Percentiles rank a stretch among this genome's conserved stretches.
These are phyloP conservation scores for Erethizon dorsatum DNA, from an alignment of 2,797 vertebrate species.

Conservation along the genomic window DNA sequence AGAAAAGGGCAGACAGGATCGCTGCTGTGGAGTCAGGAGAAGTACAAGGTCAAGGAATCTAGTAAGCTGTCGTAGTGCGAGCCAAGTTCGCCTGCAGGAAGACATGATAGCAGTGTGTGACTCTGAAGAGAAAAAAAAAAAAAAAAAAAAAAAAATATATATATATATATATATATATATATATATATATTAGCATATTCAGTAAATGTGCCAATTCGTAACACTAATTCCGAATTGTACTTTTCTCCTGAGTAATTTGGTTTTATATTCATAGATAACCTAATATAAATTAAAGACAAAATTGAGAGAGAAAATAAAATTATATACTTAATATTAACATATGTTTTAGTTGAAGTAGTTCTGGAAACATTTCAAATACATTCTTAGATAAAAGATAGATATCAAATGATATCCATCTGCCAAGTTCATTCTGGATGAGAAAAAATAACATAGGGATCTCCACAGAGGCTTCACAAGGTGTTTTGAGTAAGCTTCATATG, in stretches of 20 bases:
- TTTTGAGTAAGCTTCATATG: not conserved
- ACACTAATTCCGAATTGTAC: not conserved
- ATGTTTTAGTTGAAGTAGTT: not conserved
- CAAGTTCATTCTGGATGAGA: not conserved
- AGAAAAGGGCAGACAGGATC: not conserved
- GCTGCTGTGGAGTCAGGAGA: too few species aligned
- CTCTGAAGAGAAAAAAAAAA: not conserved
- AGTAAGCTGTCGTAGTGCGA: not conserved
- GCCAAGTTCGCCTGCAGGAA: not conserved
- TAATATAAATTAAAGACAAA: not conserved
- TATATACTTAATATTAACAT: not conserved
- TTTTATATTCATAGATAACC: not conserved
- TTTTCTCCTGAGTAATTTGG: not conserved
- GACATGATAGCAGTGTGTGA: fast-evolving
- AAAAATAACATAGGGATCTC: not conserved
- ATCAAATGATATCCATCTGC: not conserved
- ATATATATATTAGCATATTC: too few species aligned
- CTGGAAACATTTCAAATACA: not conserved
- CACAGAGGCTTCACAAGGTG: not conserved
- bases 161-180: not conserved
- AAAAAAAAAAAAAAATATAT: too few species aligned
- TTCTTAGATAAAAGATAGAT: not conserved
- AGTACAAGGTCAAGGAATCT: not conserved
- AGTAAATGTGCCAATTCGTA: not conserved
- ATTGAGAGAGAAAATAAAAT: not conserved